A percentile compares a stretch with the other conserved stretches of the same genome.
These are phyloP conservation scores for Nasonia giraulti DNA, from an alignment of 1,140 invertebrate genomes.

Conservation along the genomic window DNA sequence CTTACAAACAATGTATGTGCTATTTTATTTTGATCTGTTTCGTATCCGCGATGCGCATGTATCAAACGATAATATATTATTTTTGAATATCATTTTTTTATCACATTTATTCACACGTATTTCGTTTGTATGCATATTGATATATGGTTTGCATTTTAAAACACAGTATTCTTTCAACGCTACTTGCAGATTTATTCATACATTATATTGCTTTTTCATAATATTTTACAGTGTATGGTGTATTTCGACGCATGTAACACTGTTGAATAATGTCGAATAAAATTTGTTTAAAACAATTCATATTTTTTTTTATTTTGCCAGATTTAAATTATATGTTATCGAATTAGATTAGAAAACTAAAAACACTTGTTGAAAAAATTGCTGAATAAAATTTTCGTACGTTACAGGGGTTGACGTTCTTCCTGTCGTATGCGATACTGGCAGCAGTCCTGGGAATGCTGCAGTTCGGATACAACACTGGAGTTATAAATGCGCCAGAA, in stretches of 20 bases:
- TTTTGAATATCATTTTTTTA: background rate
- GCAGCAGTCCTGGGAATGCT: slow-evolving; percentile 97
- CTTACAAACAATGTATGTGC: background rate
- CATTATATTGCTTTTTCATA: background rate
- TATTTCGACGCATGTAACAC: background rate
- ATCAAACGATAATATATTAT: background rate
- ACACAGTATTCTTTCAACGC: background rate
- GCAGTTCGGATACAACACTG: slow-evolving; percentile 99
- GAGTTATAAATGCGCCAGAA: slow-evolving; percentile 97
- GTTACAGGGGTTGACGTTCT: slow-evolving; percentile 90
- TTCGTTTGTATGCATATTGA: background rate
- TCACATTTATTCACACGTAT: background rate
- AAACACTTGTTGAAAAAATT: background rate
- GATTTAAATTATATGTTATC: background rate
- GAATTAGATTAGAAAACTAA: background rate
- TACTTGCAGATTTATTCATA: no score
- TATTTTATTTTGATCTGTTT: background rate
- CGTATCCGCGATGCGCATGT: background rate
- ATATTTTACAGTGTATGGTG: no score
- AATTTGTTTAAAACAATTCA: background rate
- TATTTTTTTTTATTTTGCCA: background rate
- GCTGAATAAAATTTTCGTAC: background rate
- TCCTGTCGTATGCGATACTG: slow-evolving; percentile 93
- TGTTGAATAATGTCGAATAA: slow-evolving; percentile 2
- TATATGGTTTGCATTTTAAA: background rate